A percentile compares a stretch with the other conserved stretches of the same genome.
Conservation (phyloP, 2,797 vertebrate species). For the Galagoides demidoff region DNA sequence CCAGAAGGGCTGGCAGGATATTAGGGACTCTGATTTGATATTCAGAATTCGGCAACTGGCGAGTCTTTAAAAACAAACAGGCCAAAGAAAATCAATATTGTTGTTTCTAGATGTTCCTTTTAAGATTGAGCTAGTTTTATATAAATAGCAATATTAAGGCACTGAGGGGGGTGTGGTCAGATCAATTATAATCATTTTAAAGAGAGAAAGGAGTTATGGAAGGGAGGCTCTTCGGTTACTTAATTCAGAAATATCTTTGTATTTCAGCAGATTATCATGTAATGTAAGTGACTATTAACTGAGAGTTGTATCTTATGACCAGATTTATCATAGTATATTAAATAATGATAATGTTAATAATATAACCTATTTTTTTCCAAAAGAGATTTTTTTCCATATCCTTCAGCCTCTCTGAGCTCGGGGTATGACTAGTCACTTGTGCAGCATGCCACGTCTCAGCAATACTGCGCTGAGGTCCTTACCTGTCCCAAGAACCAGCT, state of each 20-base stretch:
- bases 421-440: not conserved
- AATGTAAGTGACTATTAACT: not conserved
- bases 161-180: not conserved
- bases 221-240: not conserved
- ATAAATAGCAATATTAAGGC: not conserved
- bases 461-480: not conserved
- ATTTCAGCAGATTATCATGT: not conserved
- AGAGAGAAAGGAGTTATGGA: not conserved
- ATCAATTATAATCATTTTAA: conserved; percentile 4
- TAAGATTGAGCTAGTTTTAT: not conserved
- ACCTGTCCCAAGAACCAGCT: not conserved
- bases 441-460: not conserved
- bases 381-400: not conserved
- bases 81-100: conserved; percentile 27
- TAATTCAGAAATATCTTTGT: conserved; percentile 42
- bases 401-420: not conserved
- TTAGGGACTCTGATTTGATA: not conserved
- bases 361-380: not conserved
- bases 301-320: not conserved
- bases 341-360: conserved; percentile 30
- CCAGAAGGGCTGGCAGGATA: not conserved
- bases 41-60: not conserved
- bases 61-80: conserved; percentile 12
- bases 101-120: conserved; percentile 21
- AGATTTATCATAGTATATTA: conserved; percentile 28